A percentile compares a stretch with the other conserved stretches of the same genome.
Evolutionary conservation across 1,140 invertebrate genomes (phyloP).

Genomic region (Drosophila insularis): DNA sequence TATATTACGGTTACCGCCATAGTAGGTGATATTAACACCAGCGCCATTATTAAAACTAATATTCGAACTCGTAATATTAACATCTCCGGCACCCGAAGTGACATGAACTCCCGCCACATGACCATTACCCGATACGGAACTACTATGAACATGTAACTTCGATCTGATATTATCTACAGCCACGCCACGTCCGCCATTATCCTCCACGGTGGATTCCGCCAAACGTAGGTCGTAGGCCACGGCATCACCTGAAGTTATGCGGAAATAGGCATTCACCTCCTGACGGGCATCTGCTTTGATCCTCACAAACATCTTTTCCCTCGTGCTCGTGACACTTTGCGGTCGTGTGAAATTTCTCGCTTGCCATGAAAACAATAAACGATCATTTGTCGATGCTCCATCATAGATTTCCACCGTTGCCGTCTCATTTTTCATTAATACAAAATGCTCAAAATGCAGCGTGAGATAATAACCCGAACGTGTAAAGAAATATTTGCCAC

Average conservation of each 20-base stretch:
- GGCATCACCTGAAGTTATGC: conserved; percentile 89
- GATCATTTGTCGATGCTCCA: conserved; percentile 87
- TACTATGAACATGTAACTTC: conserved; percentile 90
- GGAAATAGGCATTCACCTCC: conserved; percentile 88
- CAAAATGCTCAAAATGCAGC: conserved; percentile 90
- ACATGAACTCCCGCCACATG: conserved; percentile 95
- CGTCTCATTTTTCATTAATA: conserved; percentile 88
- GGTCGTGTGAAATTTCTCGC: conserved; percentile 91
- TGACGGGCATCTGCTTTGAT: conserved; percentile 88
- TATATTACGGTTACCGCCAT: conserved; percentile 94
- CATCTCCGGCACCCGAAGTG: conserved; percentile 92
- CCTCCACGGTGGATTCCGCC: conserved; percentile 90
- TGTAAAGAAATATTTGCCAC: conserved; percentile 90
- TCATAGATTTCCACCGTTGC: conserved; percentile 90
- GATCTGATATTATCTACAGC: conserved; percentile 92
- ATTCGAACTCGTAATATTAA: conserved; percentile 94
- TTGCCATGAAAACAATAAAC: conserved; percentile 86
- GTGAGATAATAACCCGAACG: conserved; percentile 90
- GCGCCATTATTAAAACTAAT: conserved; percentile 96
- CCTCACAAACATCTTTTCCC: conserved; percentile 89
- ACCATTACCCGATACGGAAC: conserved; percentile 92
- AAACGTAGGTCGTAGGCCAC: conserved; percentile 95
- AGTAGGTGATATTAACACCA: conserved; percentile 94
- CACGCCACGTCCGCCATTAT: conserved; percentile 97
- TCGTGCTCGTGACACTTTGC: conserved; percentile 91